phyloP scores from a whole-genome alignment of 2,797 vertebrate genomes.

The Esox masquinongy region DNA sequence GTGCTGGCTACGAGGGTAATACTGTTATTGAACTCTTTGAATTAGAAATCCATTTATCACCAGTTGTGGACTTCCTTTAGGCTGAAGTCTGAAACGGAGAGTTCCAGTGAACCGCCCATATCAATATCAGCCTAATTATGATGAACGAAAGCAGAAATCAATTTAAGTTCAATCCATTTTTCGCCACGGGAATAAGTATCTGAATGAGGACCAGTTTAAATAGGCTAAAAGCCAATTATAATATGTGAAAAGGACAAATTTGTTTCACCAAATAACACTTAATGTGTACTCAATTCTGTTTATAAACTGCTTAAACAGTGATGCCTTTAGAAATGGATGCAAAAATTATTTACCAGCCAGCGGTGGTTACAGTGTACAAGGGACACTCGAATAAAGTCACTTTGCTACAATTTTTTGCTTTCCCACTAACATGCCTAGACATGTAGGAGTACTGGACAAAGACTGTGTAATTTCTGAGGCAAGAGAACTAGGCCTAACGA shows the following conservation, averaged over 20 bases:
- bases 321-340: not conserved
- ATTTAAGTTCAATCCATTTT: not conserved
- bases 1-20: not conserved
- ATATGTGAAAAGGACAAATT: too few relatives aligned
- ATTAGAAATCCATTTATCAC: not conserved
- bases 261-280: too few relatives aligned
- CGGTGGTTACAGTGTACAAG: not conserved
- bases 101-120: not conserved
- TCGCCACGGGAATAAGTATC: too few relatives aligned
- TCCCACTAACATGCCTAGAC: not conserved
- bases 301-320: not conserved
- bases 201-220: too few relatives aligned
- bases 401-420: not conserved
- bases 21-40: not conserved
- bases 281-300: conserved; percentile 1
- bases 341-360: not conserved
- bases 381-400: not conserved
- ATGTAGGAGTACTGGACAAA: not conserved
- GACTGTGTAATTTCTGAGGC: not conserved
- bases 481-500: not conserved
- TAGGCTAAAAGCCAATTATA: too few relatives aligned
- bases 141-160: conserved; percentile 15
- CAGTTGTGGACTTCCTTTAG: not conserved
- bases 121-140: not conserved
- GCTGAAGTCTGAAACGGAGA: not conserved